Conservation (phyloP, 1,140 invertebrate species). For the Theocolax elegans region DNA sequence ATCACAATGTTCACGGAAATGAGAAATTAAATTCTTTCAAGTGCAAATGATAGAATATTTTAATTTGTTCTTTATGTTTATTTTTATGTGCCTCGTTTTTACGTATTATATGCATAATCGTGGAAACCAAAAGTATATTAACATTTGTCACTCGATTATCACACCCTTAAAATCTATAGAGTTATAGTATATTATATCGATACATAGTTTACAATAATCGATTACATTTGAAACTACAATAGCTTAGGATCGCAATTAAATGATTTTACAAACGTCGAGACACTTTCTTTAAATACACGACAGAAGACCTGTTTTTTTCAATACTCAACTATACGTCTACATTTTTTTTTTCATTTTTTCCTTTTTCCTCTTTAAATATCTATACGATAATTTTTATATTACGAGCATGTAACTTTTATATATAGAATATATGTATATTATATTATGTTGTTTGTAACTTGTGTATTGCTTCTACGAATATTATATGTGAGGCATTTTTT, state of each 20-base stretch:
- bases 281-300: slow-evolving; percentile 50
- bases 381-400: not conserved
- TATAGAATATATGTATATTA: slow-evolving; percentile 25
- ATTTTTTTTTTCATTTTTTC: slow-evolving; percentile 28
- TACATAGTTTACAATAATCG: too few species aligned
- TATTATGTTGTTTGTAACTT: slow-evolving; percentile 34
- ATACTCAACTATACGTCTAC: slow-evolving; percentile 1
- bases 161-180: not conserved
- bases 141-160: slow-evolving; percentile 9
- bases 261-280: slow-evolving; percentile 24
- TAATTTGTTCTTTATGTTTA: not conserved
- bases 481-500: slow-evolving; percentile 27
- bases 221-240: slow-evolving; percentile 19
- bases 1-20: too few species aligned
- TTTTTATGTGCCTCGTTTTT: too few species aligned
- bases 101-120: too few species aligned
- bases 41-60: not conserved
- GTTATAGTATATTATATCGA: not conserved
- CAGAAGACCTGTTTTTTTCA: slow-evolving; percentile 36
- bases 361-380: not conserved
- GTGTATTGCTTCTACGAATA: slow-evolving; percentile 54
- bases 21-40: slow-evolving; percentile 1
- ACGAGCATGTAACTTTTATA: slow-evolving; percentile 22
- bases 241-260: slow-evolving; percentile 37
- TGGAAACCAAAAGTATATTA: slow-evolving; percentile 1